phyloP scores from a whole-genome alignment of 2,113 vertebrate genomes.

The Gracilinanus agilis region DNA sequence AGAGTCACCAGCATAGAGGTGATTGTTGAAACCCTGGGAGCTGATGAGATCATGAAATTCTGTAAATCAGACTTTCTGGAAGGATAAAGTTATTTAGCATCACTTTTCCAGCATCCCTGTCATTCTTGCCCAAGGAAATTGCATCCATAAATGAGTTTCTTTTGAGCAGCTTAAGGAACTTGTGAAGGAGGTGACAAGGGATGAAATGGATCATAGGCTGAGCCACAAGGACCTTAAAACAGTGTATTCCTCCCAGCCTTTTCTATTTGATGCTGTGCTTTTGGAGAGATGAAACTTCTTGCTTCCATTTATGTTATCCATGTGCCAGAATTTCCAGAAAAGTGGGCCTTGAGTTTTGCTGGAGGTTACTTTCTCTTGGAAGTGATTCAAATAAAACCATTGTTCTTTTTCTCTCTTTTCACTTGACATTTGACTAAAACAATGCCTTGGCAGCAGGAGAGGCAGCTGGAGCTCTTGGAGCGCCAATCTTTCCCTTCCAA shows the following conservation, averaged over 20 bases:
- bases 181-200: constrained; percentile 44
- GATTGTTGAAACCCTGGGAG: not conserved
- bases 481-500: constrained; percentile 61
- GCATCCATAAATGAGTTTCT: constrained; percentile 59
- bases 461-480: constrained; percentile 46
- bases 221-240: constrained; percentile 52
- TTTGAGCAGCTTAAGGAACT: constrained; percentile 41
- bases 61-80: not conserved
- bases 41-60: not conserved
- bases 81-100: not conserved
- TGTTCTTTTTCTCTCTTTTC: constrained; percentile 69
- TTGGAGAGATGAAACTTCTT: constrained; percentile 81
- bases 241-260: constrained; percentile 31
- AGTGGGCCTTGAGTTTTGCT: constrained; percentile 67
- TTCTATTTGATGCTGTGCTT: constrained; percentile 60
- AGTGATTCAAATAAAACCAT: constrained; percentile 81
- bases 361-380: constrained; percentile 81
- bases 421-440: constrained; percentile 75
- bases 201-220: constrained; percentile 22
- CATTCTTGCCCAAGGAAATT: constrained; percentile 22
- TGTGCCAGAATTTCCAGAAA: constrained; percentile 79
- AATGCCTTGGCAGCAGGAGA: constrained; percentile 70
- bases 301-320: constrained; percentile 76
- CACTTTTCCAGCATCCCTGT: constrained; percentile 41
- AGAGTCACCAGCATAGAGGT: not conserved